These are phyloP conservation scores for Poecile montanus DNA, from an alignment of 2,797 vertebrate genomes.

Conservation along the genomic window DNA sequence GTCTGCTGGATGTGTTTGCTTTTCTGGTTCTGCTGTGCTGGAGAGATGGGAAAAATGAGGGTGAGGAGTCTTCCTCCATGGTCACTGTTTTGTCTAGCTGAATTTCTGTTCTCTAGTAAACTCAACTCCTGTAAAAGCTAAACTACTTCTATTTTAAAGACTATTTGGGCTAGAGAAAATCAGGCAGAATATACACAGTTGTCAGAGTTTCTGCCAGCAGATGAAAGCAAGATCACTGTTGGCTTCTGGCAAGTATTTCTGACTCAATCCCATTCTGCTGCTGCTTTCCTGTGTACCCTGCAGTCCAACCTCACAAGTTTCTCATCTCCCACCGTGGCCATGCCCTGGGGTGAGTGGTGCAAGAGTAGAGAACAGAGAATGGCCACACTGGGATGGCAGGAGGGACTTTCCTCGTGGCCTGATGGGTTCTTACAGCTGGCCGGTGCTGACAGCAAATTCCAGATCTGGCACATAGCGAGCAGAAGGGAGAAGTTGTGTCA, in stretches of 20 bases:
- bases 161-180: background rate
- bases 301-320: background rate
- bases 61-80: background rate
- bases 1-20: slow-evolving; percentile 9
- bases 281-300: background rate
- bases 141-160: slow-evolving; percentile 28
- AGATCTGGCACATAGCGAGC: background rate
- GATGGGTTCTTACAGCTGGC: background rate
- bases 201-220: slow-evolving; percentile 22
- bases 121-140: background rate
- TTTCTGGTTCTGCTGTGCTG: background rate
- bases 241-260: background rate
- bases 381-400: rapidly evolving
- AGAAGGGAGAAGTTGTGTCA: background rate
- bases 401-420: background rate
- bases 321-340: rapidly evolving
- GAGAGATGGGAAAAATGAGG: background rate
- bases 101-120: background rate
- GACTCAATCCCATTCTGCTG: background rate
- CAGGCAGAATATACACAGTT: background rate
- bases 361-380: rapidly evolving
- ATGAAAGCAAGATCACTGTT: background rate
- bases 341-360: background rate
- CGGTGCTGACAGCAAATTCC: background rate
- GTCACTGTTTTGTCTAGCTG: slow-evolving; percentile 38